Conservation (phyloP, 2,888 invertebrate genomes). For the Drosophila nr. medialis region DNA sequence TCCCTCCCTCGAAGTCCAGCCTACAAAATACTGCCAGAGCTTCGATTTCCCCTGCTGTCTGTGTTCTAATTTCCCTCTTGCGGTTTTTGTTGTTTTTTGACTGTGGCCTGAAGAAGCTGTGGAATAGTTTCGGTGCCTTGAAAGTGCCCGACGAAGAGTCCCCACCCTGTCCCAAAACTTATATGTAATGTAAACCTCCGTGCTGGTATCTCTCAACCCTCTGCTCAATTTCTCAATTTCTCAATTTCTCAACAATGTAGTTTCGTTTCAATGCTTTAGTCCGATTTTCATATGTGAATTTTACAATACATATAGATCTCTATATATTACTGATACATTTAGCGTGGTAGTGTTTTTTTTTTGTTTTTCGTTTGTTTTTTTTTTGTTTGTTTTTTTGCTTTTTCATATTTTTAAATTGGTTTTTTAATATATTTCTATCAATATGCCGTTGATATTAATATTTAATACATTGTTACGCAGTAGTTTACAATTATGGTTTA, state of each 20-base stretch:
- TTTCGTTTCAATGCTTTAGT: slow-evolving; percentile 34
- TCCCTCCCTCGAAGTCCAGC: slow-evolving; percentile 13
- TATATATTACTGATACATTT: slow-evolving; percentile 76
- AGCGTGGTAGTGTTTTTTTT: slow-evolving; percentile 63
- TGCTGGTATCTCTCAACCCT: slow-evolving; percentile 22
- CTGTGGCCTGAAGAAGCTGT: slow-evolving; percentile 43
- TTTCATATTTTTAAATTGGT: slow-evolving; percentile 49
- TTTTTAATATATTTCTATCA: slow-evolving; percentile 68
- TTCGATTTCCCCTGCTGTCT: neutral
- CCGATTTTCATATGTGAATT: slow-evolving; percentile 45
- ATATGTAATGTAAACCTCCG: slow-evolving; percentile 22
- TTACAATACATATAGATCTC: slow-evolving; percentile 63
- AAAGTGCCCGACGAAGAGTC: slow-evolving; percentile 38
- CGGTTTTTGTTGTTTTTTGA: slow-evolving; percentile 8
- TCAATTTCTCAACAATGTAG: slow-evolving; percentile 37
- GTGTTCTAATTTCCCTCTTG: neutral
- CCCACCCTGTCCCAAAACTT: slow-evolving; percentile 21
- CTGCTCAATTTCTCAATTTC: slow-evolving; percentile 25
- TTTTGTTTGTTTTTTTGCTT: slow-evolving; percentile 18
- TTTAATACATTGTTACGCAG: slow-evolving; percentile 75
- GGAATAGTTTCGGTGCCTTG: slow-evolving; percentile 41
- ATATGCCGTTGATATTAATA: slow-evolving; percentile 76
- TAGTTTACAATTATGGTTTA: slow-evolving; percentile 70
- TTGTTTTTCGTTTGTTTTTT: slow-evolving; percentile 13
- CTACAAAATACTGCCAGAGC: slow-evolving; percentile 7